These are phyloP conservation scores for Lingula anatina DNA, from an alignment of 2,888 invertebrate genomes.

Conservation along the genomic window DNA sequence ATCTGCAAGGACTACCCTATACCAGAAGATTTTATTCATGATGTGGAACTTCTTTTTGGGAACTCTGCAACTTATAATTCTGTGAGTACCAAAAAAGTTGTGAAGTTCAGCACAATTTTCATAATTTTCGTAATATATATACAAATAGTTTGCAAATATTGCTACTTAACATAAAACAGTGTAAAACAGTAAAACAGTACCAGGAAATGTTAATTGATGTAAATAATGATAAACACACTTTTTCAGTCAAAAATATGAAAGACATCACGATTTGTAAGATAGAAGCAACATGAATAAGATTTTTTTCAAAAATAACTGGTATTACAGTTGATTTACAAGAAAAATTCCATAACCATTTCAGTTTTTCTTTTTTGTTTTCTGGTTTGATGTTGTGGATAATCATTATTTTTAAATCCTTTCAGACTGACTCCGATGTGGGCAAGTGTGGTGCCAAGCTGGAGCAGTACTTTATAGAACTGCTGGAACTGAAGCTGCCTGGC, in stretches of 20 bases:
- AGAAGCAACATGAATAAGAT: too few species aligned
- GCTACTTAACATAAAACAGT: too few species aligned
- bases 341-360: neutral
- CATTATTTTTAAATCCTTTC: constrained; percentile 6
- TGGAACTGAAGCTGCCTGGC: constrained; percentile 27
- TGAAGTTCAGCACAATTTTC: neutral
- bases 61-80: constrained; percentile 46
- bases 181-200: too few species aligned
- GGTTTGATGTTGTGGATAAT: neutral
- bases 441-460: constrained; percentile 31
- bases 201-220: too few species aligned
- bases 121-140: neutral
- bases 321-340: neutral
- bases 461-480: constrained; percentile 26
- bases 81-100: constrained; percentile 18
- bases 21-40: constrained; percentile 40
- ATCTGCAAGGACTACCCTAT: constrained; percentile 34
- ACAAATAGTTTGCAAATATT: neutral
- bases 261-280: too few species aligned
- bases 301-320: neutral
- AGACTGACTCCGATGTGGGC: constrained; percentile 36
- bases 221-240: too few species aligned
- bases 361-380: neutral
- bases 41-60: constrained; percentile 39
- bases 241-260: too few species aligned